Base-by-base conservation (phyloP, 2,888 invertebrate genomes). In the Acanthosoma haemorrhoidale region DNA sequence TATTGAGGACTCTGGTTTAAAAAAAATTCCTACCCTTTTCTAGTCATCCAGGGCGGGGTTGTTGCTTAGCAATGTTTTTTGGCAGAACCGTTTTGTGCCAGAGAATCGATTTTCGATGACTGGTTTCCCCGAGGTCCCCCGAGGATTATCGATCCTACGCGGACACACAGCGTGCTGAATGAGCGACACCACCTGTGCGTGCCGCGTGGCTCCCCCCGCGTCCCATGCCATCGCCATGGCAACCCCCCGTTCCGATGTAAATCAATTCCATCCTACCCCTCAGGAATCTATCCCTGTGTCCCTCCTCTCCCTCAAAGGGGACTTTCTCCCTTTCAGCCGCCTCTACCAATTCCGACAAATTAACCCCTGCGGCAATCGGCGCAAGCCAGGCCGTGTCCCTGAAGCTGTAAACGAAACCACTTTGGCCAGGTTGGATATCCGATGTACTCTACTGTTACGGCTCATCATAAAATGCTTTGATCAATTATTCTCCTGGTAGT, bases 211-310 rank as follows among this genome's bases (percentile, higher is more conserved):
- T 18, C 51, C 60, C 61, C 36, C 18, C 38, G 60, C 18, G 13
- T 21, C 32, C 18, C 36, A 61, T 36, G 61, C 61, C 61, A 41
- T 43, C 25, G 15, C 41, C 64, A 64, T 64, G 64, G 64, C 64
- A 64, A 64, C 64, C 25, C 64, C 38, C 64, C 38, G 64, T 25
- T 41, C 64, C 64, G 41, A 64, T 64, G 64, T 64, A 64, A 64
- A 64, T 64, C 64, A 64, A 64, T 64, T 64, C 41, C 13, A 31
- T 64, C 5, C 15, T 29, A 4, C 31, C 16, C 61, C 59, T 25
- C 51, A 51, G 51, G 51, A 51, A 51, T 51, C 51, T 25, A 51
- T 51, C 3, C 51, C 51, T 25, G 2, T 8, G 4, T 9, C 25
- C n/a, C 25, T 25, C n/a, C 21, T 21, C 25, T 18, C 11, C 43